Conservation (phyloP, 2,888 invertebrate genomes). For the Epirrita christyi region DNA sequence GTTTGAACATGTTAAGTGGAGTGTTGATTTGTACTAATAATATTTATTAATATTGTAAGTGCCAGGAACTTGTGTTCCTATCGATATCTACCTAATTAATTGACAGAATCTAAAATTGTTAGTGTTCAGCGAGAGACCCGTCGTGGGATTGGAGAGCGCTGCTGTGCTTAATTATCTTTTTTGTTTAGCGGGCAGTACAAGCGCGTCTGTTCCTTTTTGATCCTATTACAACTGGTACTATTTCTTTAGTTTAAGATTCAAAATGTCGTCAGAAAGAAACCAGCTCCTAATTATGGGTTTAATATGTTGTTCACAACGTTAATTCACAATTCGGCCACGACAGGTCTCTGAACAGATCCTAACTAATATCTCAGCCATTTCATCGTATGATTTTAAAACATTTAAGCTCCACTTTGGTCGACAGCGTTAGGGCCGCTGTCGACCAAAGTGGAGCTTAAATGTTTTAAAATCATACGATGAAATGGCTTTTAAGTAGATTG, state of each 20-base stretch:
- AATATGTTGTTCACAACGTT: no score
- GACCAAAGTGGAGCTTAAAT: not conserved
- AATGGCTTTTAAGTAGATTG: not conserved
- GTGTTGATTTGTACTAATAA: conserved; percentile 27
- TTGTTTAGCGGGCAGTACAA: no score
- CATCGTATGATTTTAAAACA: not conserved
- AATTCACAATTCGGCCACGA: no score
- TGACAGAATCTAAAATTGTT: not conserved
- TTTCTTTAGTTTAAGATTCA: no score
- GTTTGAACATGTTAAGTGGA: conserved; percentile 10
- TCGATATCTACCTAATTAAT: conserved; percentile 7
- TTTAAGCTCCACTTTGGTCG: not conserved
- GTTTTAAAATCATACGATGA: not conserved
- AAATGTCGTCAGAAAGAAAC: no score
- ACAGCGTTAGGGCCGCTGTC: not conserved
- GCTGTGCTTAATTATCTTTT: no score
- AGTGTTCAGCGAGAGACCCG: no score
- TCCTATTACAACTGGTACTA: no score
- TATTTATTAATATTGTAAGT: conserved; percentile 17
- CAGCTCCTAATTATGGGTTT: no score
- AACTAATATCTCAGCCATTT: not conserved
- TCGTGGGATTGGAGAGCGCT: no score
- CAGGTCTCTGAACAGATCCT: no score
- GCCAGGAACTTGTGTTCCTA: conserved; percentile 15
- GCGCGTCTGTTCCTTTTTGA: no score